phyloP scores from a whole-genome alignment of 2,888 invertebrate species.

The Nomada ruficornis region DNA sequence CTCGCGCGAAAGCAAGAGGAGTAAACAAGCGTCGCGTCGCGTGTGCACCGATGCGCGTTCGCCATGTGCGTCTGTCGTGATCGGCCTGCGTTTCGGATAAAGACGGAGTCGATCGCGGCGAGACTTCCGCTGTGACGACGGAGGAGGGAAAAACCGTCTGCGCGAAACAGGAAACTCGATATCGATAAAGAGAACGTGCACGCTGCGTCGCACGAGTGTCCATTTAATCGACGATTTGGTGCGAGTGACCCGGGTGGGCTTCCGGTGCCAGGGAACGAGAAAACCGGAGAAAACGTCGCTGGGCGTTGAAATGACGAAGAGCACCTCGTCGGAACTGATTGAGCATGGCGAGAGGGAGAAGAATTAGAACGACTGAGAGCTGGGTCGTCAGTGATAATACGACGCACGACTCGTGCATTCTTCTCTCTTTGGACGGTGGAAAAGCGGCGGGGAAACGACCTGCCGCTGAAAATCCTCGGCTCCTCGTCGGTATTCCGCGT shows the following conservation, averaged over 20 bases:
- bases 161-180: not conserved
- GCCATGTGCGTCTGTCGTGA: constrained; percentile 23
- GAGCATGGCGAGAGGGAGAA: not conserved
- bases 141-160: not conserved
- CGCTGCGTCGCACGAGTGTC: too few species aligned
- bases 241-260: not conserved
- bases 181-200: not conserved
- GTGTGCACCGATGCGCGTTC: constrained; percentile 18
- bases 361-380: constrained; percentile 1
- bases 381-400: constrained; percentile 19
- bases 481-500: constrained; percentile 19
- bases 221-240: too few species aligned
- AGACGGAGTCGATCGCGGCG: not conserved
- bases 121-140: not conserved
- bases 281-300: not conserved
- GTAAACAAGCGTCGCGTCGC: constrained; percentile 42
- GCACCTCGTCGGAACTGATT: constrained; percentile 4
- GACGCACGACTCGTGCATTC: constrained; percentile 22
- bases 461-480: constrained; percentile 48
- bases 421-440: not conserved
- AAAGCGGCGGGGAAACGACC: constrained; percentile 20
- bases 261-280: not conserved
- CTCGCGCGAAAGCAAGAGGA: constrained; percentile 38
- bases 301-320: not conserved
- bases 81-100: not conserved